Evolutionary conservation across 2,113 vertebrate genomes (phyloP), one percentile per base, ranked within the genome.

Genomic region (Chloebia gouldiae): DNA sequence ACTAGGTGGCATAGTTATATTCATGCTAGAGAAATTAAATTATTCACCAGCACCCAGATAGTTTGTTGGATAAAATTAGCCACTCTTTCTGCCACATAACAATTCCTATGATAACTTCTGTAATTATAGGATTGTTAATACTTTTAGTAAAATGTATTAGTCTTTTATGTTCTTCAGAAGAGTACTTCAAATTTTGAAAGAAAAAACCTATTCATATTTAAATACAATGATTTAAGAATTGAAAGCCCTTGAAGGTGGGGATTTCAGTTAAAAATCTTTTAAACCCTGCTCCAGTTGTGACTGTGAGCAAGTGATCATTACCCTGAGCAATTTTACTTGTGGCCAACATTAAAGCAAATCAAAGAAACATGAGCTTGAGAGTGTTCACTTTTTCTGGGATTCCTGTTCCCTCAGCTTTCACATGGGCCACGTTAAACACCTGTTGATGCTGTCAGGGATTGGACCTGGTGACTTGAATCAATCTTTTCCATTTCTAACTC

Each of bases 1-100:
- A 93, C 92, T 96, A 92, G 83, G 64, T 92, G 92, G 82, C 92
- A 93, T 89, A 89, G 87, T 65, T 31, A 93, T 92, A 84, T 76
- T 72, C 60, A 80, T 37, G 76, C 68, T 69, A 92, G 53, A 91
- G 49, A 84, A 88, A 88, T 84, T 53, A 96, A 94, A 93, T 53
- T 1, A 25, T 82, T 76, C 23, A 37, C n/a, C 33, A 77, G 31
- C 15, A 59, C 22, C 8, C 35, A 27, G 24, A n/a, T 39, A 72
- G 33, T 72, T 51, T 20, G 3, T 2, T 71, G 27, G 20, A 12
- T 44, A 61, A 61, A 5, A 89, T 45, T 75, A 87, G 45, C 7
- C 7, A 1, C 16, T 6, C 7, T 44, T 78, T 73, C 57, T 91
- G 44, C 9, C 54, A 75, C 31, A n/a, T 40, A 61, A 79, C 15